Conservation (phyloP, 2,113 vertebrate genomes). For the Montifringilla adamsi region DNA sequence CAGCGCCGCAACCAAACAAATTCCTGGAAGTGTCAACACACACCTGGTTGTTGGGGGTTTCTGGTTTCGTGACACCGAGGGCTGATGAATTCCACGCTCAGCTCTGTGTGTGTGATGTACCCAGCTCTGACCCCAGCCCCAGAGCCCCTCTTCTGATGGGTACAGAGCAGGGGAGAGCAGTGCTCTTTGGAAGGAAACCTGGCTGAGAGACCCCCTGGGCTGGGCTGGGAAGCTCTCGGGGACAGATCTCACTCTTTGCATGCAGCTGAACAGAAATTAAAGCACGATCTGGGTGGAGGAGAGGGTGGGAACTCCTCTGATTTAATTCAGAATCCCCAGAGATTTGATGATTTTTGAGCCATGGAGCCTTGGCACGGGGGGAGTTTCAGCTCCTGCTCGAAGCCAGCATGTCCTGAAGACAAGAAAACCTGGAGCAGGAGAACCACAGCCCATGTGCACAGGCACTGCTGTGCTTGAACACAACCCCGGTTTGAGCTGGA, state of each 20-base stretch:
- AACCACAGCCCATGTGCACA: accelerated
- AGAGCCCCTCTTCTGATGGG: not conserved
- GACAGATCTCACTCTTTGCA: not conserved
- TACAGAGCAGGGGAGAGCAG: not conserved
- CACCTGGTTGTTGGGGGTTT: not conserved
- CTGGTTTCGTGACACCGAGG: not conserved
- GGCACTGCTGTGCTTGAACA: not conserved
- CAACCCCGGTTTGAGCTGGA: not conserved
- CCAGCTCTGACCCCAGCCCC: not conserved
- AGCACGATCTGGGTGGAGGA: not conserved
- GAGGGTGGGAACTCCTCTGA: not conserved
- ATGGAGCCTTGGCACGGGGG: not conserved
- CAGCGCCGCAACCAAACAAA: not conserved
- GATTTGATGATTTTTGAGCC: not conserved
- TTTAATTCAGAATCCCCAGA: not conserved
- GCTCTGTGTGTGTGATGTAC: not conserved
- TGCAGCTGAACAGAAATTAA: not conserved
- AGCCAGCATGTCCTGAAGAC: not conserved
- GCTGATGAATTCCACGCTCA: not conserved
- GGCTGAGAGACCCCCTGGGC: not conserved
- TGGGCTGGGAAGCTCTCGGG: not conserved
- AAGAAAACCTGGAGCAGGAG: not conserved
- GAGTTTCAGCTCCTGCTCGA: not conserved
- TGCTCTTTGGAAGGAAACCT: not conserved
- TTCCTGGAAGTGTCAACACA: not conserved